Evolutionary conservation across 2,888 invertebrate species (phyloP), one percentile per base, ranked within the genome.

Genomic region (Griposia aprilina): DNA sequence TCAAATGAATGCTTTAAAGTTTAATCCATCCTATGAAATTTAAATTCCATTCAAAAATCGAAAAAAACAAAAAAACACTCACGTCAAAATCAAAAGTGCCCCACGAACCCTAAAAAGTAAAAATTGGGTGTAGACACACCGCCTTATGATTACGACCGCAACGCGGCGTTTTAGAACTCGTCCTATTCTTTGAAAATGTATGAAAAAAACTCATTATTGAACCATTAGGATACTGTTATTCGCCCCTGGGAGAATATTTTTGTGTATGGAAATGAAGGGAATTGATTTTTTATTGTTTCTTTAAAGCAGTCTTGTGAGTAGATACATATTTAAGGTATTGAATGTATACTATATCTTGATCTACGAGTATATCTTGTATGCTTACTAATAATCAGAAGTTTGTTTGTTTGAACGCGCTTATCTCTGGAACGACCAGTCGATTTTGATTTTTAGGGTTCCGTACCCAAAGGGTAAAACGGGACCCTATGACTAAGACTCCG

Each of bases 161-260:
- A 68, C 45, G 71, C 87, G 74, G 87, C 79, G 78, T 73, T 75
- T 78, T 76, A 57, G 65, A 83, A 55, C 60, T 26, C 77, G 55
- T 66, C 55, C 57, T 83, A 62, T 89, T 89, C 82, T 87, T 86
- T 83, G 88, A 85, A 87, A 86, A 82, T 83, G 83, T 85, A 84
- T 71, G 83, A 88, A 89, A 89, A 90, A 90, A 88, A 80, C 87
- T 89, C 89, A 91, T 92, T 90, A 90, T 88, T 88, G 80, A 87
- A 83, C 76, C 86, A 90, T 92, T 90, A 90, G 76, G 76, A 74
- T 73, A 76, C 69, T 78, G 80, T 87, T 89, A 77, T 83, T 80
- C 71, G 57, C 73, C 67, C 55, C 70, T 67, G 72, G 52, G 63
- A 79, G 70, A 70, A 66, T 66, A 48, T 74, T 63, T 13, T 23